Conservation (phyloP, 2,888 invertebrate species). For the Steinernema carpocapsae region DNA sequence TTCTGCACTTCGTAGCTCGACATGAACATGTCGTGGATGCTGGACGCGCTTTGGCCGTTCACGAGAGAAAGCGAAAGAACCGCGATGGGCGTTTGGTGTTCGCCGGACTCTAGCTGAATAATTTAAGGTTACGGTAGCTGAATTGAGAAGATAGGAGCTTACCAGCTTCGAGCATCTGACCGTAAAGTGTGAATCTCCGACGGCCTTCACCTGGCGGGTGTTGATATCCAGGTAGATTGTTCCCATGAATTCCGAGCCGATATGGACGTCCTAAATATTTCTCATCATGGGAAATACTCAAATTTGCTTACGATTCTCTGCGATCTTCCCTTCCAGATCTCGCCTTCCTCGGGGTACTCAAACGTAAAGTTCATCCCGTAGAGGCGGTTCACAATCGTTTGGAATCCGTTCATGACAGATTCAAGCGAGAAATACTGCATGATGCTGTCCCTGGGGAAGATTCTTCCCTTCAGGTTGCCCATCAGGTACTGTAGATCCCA, state of each 20-base stretch:
- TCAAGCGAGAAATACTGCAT: conserved; percentile 19
- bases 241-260: conserved; percentile 80
- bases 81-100: conserved; percentile 63
- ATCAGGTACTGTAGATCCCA: conserved; percentile 57
- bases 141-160: background rate
- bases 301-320: conserved; percentile 26
- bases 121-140: background rate
- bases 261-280: conserved; percentile 75
- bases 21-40: conserved; percentile 70
- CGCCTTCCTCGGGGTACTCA: conserved; percentile 74
- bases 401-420: conserved; percentile 93
- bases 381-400: conserved; percentile 77
- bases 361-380: conserved; percentile 53
- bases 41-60: conserved; percentile 23
- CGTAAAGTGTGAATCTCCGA: conserved; percentile 97
- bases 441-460: background rate
- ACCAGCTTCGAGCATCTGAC: conserved; percentile 86
- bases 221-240: conserved; percentile 97
- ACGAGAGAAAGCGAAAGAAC: conserved; percentile 63
- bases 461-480: conserved; percentile 46
- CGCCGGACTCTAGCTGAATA: conserved; percentile 45
- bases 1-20: conserved; percentile 88
- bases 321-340: conserved; percentile 82
- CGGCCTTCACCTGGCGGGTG: conserved; percentile 86
- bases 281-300: background rate